These are phyloP conservation scores for Actias luna DNA, from an alignment of 2,888 invertebrate genomes.

Conservation along the genomic window DNA sequence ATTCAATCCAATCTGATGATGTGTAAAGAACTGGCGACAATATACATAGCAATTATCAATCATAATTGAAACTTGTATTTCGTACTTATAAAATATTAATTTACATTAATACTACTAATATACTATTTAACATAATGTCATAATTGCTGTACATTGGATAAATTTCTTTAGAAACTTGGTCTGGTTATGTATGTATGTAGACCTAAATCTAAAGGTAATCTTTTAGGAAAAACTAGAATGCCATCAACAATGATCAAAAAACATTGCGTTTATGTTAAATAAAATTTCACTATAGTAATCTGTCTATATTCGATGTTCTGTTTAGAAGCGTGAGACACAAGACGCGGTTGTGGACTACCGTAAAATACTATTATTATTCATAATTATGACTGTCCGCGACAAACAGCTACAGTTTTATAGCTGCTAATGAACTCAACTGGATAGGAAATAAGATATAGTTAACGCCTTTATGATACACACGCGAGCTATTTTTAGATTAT, in stretches of 20 bases:
- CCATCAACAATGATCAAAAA: not conserved
- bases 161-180: too few relatives aligned
- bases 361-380: constrained; percentile 70
- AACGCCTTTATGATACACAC: constrained; percentile 31
- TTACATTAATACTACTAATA: too few relatives aligned
- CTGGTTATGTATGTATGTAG: too few relatives aligned
- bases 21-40: too few relatives aligned
- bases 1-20: too few relatives aligned
- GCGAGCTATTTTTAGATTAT: constrained; percentile 13
- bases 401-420: constrained; percentile 68
- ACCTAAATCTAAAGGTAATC: too few relatives aligned
- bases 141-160: not conserved
- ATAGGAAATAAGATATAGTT: constrained; percentile 35
- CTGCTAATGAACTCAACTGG: constrained; percentile 51
- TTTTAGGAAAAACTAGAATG: not conserved
- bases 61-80: too few relatives aligned
- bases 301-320: constrained; percentile 25
- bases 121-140: too few relatives aligned
- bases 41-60: too few relatives aligned
- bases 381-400: constrained; percentile 63
- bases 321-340: constrained; percentile 47
- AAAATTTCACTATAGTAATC: not conserved
- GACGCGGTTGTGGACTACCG: constrained; percentile 56
- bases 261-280: not conserved
- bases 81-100: too few relatives aligned